Conservation (phyloP, 2,888 invertebrate genomes). For the Isoperla grammatica region DNA sequence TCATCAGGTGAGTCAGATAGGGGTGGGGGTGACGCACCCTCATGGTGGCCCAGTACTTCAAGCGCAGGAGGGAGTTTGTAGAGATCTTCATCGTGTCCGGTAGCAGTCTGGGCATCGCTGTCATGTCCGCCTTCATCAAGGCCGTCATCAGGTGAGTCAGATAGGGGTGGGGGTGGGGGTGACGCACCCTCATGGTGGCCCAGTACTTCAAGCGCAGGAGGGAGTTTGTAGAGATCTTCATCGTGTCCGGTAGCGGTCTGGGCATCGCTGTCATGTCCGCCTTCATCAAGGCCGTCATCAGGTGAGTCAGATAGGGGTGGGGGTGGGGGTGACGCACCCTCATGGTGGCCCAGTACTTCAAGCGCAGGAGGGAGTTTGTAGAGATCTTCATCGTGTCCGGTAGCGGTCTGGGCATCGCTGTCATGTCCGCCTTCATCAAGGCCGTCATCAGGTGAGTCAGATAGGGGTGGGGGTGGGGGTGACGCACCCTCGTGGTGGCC, state of each 20-base stretch:
- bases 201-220: constrained; percentile 82
- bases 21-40: no score
- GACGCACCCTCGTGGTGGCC: constrained; percentile 83
- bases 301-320: no score
- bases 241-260: constrained; percentile 78
- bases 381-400: no score
- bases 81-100: constrained; percentile 85
- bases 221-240: constrained; percentile 83
- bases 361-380: no score
- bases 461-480: constrained; percentile 75
- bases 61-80: constrained; percentile 73
- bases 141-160: constrained; percentile 63
- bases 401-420: no score
- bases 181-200: constrained; percentile 83
- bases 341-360: no score
- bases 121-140: constrained; percentile 83
- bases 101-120: constrained; percentile 76
- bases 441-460: no score
- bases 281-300: constrained; percentile 70
- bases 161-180: constrained; percentile 78
- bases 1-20: constrained; percentile 75
- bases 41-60: constrained; percentile 90
- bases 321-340: no score
- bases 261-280: constrained; percentile 81
- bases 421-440: no score